A percentile compares a stretch with the other conserved stretches of the same genome.
Evolutionary conservation across 2,113 vertebrate species (phyloP).

Genomic region (Pungitius pungitius): DNA sequence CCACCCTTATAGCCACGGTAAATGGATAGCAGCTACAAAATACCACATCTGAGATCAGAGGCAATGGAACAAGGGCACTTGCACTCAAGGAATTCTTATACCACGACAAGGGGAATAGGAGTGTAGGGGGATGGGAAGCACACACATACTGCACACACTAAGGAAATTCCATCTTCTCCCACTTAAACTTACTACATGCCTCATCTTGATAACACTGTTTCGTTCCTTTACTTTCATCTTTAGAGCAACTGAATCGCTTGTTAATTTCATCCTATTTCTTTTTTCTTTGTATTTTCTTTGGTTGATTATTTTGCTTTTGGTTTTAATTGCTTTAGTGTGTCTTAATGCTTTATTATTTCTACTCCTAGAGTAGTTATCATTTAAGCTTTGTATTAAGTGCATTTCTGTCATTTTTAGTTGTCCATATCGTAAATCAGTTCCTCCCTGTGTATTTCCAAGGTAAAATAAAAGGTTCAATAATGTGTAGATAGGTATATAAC

Average conservation of each 20-base stretch:
- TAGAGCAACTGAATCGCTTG: background rate
- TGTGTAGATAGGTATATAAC: background rate
- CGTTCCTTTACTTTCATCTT: background rate
- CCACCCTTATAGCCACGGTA: conserved; percentile 8
- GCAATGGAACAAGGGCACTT: conserved; percentile 3
- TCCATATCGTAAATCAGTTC: background rate
- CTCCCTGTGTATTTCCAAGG: background rate
- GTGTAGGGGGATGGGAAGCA: too few species aligned
- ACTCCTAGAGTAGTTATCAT: background rate
- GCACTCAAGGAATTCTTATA: conserved; percentile 9
- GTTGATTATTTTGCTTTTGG: background rate
- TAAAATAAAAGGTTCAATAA: background rate
- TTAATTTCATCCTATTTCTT: background rate
- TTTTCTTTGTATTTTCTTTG: background rate
- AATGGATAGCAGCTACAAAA: conserved; percentile 25
- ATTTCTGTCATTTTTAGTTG: background rate
- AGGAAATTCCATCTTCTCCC: background rate
- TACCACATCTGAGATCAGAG: conserved; percentile 30
- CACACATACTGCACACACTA: background rate
- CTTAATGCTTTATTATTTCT: background rate
- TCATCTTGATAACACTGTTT: conserved; percentile 57
- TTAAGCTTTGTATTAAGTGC: background rate
- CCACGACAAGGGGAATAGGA: background rate
- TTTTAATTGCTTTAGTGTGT: background rate
- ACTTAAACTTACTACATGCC: conserved; percentile 19